These are phyloP conservation scores for Anarrhichthys ocellatus DNA, from an alignment of 2,113 vertebrate species.

Conservation along the genomic window DNA sequence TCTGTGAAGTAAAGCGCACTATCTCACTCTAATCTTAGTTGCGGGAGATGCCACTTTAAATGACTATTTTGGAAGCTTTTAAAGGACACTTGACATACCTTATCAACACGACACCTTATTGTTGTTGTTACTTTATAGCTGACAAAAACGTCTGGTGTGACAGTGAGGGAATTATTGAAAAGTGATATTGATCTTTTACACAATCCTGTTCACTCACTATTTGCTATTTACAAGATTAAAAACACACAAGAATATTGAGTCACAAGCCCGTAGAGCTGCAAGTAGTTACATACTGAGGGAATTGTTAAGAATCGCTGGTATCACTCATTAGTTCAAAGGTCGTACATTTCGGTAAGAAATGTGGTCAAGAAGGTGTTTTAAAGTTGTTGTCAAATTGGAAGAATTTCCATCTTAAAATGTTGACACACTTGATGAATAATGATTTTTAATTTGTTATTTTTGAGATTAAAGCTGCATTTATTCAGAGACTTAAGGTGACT, in stretches of 20 bases:
- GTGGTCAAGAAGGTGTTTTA: not conserved
- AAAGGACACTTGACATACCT: conserved; percentile 43
- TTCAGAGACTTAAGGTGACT: not conserved
- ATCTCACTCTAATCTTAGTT: conserved; percentile 54
- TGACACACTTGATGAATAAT: not conserved
- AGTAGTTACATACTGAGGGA: not conserved
- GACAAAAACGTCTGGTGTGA: conserved; percentile 14
- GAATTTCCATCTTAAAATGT: not conserved
- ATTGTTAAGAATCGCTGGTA: not conserved
- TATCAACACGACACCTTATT: conserved; percentile 47
- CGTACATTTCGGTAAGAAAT: not conserved
- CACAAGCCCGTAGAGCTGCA: not conserved
- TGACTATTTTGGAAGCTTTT: conserved; percentile 50
- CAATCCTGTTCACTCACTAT: not conserved
- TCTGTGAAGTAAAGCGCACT: conserved; percentile 17
- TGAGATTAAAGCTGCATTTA: not conserved
- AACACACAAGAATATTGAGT: not conserved
- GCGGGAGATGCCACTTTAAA: conserved; percentile 10
- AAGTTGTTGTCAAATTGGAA: not conserved
- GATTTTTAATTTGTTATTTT: not conserved
- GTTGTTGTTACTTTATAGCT: conserved; percentile 22
- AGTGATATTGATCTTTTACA: not conserved
- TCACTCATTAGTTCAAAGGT: not conserved
- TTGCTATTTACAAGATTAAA: not conserved
- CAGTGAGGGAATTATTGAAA: not conserved